Conservation (phyloP, 2,888 invertebrate species). For the Lysandra coridon region DNA sequence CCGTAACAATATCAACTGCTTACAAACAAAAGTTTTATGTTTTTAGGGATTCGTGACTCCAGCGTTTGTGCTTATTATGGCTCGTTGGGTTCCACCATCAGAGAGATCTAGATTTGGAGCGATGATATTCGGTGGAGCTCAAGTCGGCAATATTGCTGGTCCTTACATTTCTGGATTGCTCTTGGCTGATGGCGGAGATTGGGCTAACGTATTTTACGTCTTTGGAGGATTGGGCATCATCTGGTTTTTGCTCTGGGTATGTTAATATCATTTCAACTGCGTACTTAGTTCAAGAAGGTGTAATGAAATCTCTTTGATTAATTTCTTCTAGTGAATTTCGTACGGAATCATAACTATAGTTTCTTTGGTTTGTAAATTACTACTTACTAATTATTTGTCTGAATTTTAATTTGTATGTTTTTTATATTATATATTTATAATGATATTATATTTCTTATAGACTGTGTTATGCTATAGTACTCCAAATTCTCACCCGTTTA, state of each 20-base stretch:
- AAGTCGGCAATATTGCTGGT: conserved; percentile 77
- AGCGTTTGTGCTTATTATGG: conserved; percentile 81
- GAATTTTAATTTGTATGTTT: no score
- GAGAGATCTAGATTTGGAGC: conserved; percentile 81
- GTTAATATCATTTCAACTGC: conserved; percentile 34
- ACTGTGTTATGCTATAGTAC: conserved; percentile 71
- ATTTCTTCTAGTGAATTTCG: no score
- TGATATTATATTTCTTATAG: conserved; percentile 42
- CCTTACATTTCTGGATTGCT: conserved; percentile 73
- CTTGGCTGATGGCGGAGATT: conserved; percentile 69
- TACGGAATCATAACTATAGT: no score
- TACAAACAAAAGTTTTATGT: not conserved
- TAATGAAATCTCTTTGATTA: no score
- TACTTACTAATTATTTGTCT: no score
- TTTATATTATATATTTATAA: conserved; percentile 2
- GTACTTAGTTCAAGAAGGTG: no score
- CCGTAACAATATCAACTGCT: not conserved
- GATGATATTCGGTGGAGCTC: conserved; percentile 81
- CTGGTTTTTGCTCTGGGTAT: conserved; percentile 78
- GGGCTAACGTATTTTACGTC: conserved; percentile 80
- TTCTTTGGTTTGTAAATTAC: not conserved
- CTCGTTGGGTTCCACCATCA: conserved; percentile 81
- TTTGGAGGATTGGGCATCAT: conserved; percentile 77
- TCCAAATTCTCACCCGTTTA: conserved; percentile 75
- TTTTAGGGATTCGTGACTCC: conserved; percentile 81